Evolutionary conservation across 2,113 vertebrate genomes (phyloP).

Genomic region (Platysteira castanea): DNA sequence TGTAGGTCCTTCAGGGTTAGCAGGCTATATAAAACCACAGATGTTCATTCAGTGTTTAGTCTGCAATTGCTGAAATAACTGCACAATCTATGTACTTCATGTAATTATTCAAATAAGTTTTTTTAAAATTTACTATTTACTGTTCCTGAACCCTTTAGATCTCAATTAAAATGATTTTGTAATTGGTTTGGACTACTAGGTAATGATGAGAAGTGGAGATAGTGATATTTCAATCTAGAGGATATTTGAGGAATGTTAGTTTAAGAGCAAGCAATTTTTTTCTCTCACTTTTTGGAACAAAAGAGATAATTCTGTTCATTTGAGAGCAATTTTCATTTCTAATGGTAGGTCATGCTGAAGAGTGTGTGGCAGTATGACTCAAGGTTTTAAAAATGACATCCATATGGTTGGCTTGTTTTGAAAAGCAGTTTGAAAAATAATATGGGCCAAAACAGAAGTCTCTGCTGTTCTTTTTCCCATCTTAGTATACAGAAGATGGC

Average conservation of each 20-base stretch:
- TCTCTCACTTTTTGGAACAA: background rate
- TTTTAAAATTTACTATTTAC: background rate
- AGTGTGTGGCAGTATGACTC: background rate
- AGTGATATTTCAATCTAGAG: background rate
- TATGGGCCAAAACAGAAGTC: background rate
- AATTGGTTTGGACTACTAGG: background rate
- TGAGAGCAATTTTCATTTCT: conserved; percentile 3
- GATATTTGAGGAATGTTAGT: background rate
- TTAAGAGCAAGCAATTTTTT: background rate
- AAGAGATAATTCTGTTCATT: background rate
- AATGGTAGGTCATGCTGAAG: background rate
- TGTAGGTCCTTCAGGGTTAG: background rate
- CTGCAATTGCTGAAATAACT: background rate
- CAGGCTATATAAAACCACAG: background rate
- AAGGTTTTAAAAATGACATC: background rate
- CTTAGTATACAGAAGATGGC: background rate
- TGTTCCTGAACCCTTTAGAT: background rate
- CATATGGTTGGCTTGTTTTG: conserved; percentile 16
- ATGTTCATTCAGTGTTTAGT: background rate
- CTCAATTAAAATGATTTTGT: background rate
- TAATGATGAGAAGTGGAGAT: background rate
- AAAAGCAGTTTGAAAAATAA: conserved; percentile 10
- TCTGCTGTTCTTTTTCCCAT: background rate
- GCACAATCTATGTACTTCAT: background rate
- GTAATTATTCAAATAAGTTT: background rate